These are phyloP conservation scores for Pangasianodon hypophthalmus DNA, from an alignment of 2,113 vertebrate genomes.

Conservation along the genomic window DNA sequence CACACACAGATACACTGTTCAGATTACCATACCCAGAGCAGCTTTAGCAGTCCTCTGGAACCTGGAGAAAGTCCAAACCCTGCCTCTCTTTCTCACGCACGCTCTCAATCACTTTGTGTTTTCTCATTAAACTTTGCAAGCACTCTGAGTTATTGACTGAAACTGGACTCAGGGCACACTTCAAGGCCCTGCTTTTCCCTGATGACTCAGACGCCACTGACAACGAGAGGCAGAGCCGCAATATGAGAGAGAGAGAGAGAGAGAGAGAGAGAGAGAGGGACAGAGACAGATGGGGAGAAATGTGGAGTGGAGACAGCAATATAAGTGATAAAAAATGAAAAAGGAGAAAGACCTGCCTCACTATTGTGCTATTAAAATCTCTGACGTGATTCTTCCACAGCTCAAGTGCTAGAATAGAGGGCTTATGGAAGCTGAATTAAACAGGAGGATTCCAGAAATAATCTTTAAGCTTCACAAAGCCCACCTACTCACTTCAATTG, in stretches of 20 bases:
- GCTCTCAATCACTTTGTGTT: background rate
- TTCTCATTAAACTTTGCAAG: constrained; percentile 35
- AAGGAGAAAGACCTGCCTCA: background rate
- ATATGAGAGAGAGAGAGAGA: background rate
- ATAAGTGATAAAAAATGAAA: background rate
- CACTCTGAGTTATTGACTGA: constrained; percentile 26
- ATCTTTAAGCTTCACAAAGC: background rate
- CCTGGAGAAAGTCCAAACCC: background rate
- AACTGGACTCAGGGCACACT: background rate
- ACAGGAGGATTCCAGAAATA: background rate
- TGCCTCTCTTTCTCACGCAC: background rate
- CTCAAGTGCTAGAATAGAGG: background rate
- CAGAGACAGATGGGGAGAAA: background rate
- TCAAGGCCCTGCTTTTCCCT: constrained; percentile 16
- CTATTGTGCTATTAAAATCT: background rate
- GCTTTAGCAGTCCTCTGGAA: background rate
- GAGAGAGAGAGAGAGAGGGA: background rate
- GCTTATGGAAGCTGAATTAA: constrained; percentile 9
- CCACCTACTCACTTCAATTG: background rate
- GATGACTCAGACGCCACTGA: constrained; percentile 7
- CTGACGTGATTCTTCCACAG: background rate
- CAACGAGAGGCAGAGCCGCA: background rate
- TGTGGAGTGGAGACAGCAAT: background rate
- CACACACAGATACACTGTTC: background rate
- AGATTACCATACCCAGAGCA: background rate